A percentile compares a stretch with the other conserved stretches of the same genome.
phyloP scores from a whole-genome alignment of 2,888 invertebrate species.

The Trichogramma dendrolimi region DNA sequence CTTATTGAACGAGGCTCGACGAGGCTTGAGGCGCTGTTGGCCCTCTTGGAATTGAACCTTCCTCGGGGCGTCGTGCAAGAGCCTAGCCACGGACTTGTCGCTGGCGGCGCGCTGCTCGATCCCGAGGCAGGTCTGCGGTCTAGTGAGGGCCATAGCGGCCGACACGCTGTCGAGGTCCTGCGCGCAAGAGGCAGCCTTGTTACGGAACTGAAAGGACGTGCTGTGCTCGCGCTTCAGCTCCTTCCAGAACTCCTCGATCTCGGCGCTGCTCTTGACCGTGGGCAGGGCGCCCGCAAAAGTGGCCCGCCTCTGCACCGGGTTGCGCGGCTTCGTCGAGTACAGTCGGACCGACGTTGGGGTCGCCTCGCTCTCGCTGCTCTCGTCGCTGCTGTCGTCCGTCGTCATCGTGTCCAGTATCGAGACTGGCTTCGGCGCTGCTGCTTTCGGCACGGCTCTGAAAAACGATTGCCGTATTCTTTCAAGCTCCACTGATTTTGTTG shows the following conservation, averaged over 20 bases:
- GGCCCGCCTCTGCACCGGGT: constrained; percentile 75
- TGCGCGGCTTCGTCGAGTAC: constrained; percentile 72
- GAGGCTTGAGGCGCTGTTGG: neutral
- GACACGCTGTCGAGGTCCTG: constrained; percentile 67
- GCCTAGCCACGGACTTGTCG: constrained; percentile 27
- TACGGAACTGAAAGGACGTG: constrained; percentile 62
- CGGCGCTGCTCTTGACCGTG: constrained; percentile 61
- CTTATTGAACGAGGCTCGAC: constrained; percentile 14
- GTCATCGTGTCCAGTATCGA: constrained; percentile 46
- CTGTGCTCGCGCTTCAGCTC: constrained; percentile 62
- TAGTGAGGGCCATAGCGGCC: constrained; percentile 35
- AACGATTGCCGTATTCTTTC: neutral
- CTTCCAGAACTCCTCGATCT: constrained; percentile 74
- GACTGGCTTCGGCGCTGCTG: constrained; percentile 44
- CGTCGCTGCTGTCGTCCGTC: constrained; percentile 57
- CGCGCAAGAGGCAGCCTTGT: constrained; percentile 76
- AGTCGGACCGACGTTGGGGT: constrained; percentile 59
- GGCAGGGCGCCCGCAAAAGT: constrained; percentile 82
- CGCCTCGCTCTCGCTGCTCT: constrained; percentile 56
- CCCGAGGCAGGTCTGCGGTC: constrained; percentile 66
- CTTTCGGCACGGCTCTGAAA: constrained; percentile 41
- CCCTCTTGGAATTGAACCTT: constrained; percentile 43
- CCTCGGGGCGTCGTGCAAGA: constrained; percentile 23
- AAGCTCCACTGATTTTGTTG: neutral
- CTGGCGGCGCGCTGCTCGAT: constrained; percentile 45